Base-by-base conservation (phyloP, 2,113 vertebrate genomes). In the Ictalurus punctatus region DNA sequence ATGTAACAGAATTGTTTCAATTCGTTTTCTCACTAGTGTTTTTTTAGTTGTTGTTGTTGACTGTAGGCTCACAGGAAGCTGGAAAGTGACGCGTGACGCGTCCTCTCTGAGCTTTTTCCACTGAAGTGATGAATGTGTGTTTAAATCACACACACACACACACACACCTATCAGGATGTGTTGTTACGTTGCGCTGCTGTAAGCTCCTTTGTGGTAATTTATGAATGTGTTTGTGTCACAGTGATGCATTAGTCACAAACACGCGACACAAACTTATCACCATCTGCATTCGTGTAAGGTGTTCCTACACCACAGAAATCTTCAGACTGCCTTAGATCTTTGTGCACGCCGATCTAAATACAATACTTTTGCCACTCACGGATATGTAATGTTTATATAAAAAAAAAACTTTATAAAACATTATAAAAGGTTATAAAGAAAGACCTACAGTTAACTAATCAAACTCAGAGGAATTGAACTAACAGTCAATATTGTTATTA, bases 181-280 rank as follows among this genome's bases (percentile, higher is more conserved):
- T 30, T 82, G 79, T 82, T 82, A 82, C 54, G 9, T 30, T 37
- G 54, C 19, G 30, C 79, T 59, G 79, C 79, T 82, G 13, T 56
- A 82, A 82, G 79, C 79, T 82, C 16, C 79, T 82, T 82, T 23
- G 10, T 58, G 17, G n/a, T 82, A 82, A 82, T 82, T 59, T 82
- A 82, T 82, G 54, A 82, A 34, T 19, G 54, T 82, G 79, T 58
- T 59, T 9, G 79, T 82, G 79, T 82, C 79, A 82, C 54, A 58
- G 52, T 82, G 79, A 82, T 82, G n/a, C 79, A 82, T 82, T 82
- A 21, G 52, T 59, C 79, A 82, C 54, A 19, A 19, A 52, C 16
- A 6, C 54, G 23, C 16, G 10, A 59, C 54, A 10, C 54, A 82
- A 58, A 58, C 79, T 1, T 34, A 34, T 17, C n/a, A 58, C 58